phyloP scores from a whole-genome alignment of 64 coral and sea anemone genomes.

The Pocillopora verrucosa region DNA sequence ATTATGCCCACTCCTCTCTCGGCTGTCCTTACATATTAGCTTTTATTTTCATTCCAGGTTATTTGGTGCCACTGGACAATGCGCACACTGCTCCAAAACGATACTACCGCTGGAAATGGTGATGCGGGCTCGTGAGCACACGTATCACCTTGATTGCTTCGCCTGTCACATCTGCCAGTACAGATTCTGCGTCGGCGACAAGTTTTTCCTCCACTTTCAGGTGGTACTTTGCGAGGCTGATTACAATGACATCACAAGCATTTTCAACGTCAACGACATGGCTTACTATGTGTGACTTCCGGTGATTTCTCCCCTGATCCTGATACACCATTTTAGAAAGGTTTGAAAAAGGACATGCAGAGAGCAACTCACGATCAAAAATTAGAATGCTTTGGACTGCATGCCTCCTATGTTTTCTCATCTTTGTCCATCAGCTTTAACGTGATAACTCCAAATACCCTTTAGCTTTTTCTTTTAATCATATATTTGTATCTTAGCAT shows the following conservation, averaged over 20 bases:
- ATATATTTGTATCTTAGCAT: too few species aligned
- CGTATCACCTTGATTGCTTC: constrained; percentile 85
- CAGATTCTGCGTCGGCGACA: constrained; percentile 85
- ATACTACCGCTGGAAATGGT: constrained; percentile 92
- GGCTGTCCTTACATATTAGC: not conserved
- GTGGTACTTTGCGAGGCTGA: constrained; percentile 80
- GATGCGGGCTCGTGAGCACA: constrained; percentile 78
- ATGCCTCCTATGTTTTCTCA: too few species aligned
- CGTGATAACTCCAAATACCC: too few species aligned
- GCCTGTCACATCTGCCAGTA: constrained; percentile 82
- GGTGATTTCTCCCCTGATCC: too few species aligned
- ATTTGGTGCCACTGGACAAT: constrained; percentile 75
- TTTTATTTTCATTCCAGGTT: constrained; percentile 55
- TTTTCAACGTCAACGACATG: constrained; percentile 19
- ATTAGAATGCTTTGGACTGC: too few species aligned
- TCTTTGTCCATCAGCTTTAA: too few species aligned
- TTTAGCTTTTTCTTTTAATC: too few species aligned
- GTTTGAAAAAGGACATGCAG: too few species aligned
- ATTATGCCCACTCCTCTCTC: not conserved
- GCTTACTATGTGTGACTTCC: constrained; percentile 13
- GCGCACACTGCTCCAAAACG: constrained; percentile 71
- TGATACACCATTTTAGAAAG: too few species aligned
- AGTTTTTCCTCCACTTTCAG: constrained; percentile 79
- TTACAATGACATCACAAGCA: constrained; percentile 64
- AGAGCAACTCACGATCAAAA: too few species aligned